A percentile compares a stretch with the other conserved stretches of the same genome.
Evolutionary conservation across 2,888 invertebrate species (phyloP).

Genomic region (Mantis religiosa): DNA sequence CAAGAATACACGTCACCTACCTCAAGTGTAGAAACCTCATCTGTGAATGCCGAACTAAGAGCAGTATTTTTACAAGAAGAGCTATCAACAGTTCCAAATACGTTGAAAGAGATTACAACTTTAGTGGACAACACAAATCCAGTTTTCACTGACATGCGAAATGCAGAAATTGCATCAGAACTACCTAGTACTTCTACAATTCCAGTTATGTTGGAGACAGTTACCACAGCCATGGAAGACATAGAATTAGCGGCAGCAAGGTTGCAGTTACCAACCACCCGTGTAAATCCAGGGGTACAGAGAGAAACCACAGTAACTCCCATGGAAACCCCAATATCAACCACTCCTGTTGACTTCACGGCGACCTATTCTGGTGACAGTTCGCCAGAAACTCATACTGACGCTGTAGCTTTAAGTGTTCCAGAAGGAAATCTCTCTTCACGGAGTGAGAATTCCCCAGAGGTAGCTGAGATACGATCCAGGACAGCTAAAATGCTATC

Average conservation of each 20-base stretch:
- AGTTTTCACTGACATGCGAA: not conserved
- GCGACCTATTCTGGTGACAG: no score
- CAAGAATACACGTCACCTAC: not conserved
- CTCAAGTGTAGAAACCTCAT: not conserved
- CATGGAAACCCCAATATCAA: no score
- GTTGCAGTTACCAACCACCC: not conserved
- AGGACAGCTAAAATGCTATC: no score
- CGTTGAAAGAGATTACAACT: not conserved
- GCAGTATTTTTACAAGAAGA: not conserved
- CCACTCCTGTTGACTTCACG: no score
- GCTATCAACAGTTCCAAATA: not conserved
- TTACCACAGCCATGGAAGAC: not conserved
- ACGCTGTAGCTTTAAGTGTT: no score
- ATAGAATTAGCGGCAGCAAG: not conserved
- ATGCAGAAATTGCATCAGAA: not conserved
- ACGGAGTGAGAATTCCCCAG: no score
- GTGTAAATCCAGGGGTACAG: no score
- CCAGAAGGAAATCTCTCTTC: no score
- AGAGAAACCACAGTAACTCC: no score
- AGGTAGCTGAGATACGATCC: no score
- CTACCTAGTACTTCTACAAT: not conserved
- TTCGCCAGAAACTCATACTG: no score
- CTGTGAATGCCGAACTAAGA: not conserved
- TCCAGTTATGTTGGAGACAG: not conserved
- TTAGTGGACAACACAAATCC: no score